Conservation (phyloP, 2,113 vertebrate species). For the Strix uralensis region DNA sequence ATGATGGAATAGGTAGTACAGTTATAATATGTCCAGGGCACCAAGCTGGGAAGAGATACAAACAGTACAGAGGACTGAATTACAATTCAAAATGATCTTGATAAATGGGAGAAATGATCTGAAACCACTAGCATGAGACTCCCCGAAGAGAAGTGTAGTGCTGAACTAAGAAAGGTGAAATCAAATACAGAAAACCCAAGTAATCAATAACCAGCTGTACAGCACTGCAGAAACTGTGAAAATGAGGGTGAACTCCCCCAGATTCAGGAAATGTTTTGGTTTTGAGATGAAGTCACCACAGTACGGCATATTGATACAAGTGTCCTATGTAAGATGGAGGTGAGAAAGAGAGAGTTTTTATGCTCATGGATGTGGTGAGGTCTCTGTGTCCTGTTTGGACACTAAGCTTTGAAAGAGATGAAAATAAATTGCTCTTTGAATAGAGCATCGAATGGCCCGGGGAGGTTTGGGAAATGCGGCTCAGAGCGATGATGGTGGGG, state of each 20-base stretch:
- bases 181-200: not conserved
- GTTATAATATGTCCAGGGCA: not conserved
- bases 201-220: not conserved
- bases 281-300: not conserved
- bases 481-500: not conserved
- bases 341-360: not conserved
- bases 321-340: not conserved
- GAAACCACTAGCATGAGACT: not conserved
- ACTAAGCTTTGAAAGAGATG: not conserved
- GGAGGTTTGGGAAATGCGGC: not conserved
- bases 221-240: not conserved
- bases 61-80: not conserved
- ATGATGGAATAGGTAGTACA: not conserved
- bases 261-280: not conserved
- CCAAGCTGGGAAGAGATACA: not conserved
- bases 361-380: not conserved
- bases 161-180: not conserved
- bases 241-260: not conserved
- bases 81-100: not conserved
- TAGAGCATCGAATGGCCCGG: rapidly evolving
- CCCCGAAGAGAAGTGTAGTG: not conserved
- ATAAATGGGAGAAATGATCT: constrained; percentile 8
- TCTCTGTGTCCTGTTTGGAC: rapidly evolving
- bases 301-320: no score
- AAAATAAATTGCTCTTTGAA: not conserved